A percentile compares a stretch with the other conserved stretches of the same genome.
phyloP scores from a whole-genome alignment of 64 coral and sea anemone species.

The Acropora yongei region DNA sequence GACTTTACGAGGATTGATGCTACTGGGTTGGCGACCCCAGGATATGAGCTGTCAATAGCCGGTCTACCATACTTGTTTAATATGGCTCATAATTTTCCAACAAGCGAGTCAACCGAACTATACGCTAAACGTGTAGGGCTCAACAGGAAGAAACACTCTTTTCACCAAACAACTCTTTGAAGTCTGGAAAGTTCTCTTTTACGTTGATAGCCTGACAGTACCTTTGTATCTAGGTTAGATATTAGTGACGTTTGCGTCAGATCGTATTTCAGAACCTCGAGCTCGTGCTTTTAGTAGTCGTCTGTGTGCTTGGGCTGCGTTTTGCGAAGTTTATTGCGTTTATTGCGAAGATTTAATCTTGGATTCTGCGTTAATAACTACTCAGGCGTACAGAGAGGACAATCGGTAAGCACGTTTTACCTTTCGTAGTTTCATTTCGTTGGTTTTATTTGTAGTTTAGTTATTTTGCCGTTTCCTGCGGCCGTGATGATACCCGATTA shows the following conservation, averaged over 20 bases:
- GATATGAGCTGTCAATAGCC: not conserved
- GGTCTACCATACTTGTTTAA: not conserved
- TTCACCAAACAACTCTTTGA: not conserved
- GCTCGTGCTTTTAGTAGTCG: too few species aligned
- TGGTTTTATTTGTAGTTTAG: constrained; percentile 25
- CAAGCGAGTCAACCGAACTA: not conserved
- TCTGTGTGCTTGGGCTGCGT: too few species aligned
- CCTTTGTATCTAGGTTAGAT: not conserved
- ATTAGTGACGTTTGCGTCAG: too few species aligned
- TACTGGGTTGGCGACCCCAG: too few species aligned
- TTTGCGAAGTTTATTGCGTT: too few species aligned
- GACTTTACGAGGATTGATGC: too few species aligned
- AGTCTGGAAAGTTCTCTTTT: not conserved
- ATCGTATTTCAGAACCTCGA: too few species aligned
- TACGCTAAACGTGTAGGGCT: constrained; percentile 7
- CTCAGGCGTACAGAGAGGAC: too few species aligned
- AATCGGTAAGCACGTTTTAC: not conserved
- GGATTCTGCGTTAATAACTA: too few species aligned
- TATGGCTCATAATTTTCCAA: constrained; percentile 29
- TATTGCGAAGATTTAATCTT: too few species aligned
- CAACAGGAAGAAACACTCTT: not conserved
- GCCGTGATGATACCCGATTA: not conserved
- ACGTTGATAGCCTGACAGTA: not conserved
- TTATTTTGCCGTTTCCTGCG: constrained; percentile 2
- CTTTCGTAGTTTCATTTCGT: constrained; percentile 6